Base-by-base conservation (phyloP, 2,797 vertebrate species). In the Peromyscus attwateri region DNA sequence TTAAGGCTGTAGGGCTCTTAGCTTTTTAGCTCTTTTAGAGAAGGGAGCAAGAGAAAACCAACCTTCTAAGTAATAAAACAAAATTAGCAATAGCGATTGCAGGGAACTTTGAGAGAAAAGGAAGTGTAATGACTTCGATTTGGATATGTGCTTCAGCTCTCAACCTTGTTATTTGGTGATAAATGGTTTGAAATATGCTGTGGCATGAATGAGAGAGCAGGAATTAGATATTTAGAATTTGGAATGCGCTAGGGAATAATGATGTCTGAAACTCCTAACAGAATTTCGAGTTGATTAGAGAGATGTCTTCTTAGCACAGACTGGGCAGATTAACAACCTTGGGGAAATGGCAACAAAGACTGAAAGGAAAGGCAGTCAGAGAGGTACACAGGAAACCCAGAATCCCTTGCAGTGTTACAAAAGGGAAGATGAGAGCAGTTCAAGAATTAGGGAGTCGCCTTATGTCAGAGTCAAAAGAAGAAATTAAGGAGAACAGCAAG, bases 61-160 rank as follows among this genome's bases (percentile, higher is more conserved):
- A 46, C 10, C 37, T 89, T 95, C 68, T 82, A 89, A 95, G 46
- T 76, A 94, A 29, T 82, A 68, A 91, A 23, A 77, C 91, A 40
- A 95, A 92, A 94, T 95, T 91, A 93, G 73, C 76, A 82, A 11
- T 81, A 73, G 73, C 8, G 31, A 93, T 81, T 80, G 31, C 77
- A 96, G 62, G 37, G 13, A 70, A 43, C 82, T 89, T 92, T 40
- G 29, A 19, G 29, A 79, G 37, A 55, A 70, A 66, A 70, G 60
- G 62, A 91, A 71, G 57, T 43, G 37, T 89, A 94, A 89, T 83
- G 83, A 89, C 75, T 96, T 97, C 55, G 68, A 60, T 96, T 90
- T 95, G 89, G 73, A n/a, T 92, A 52, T 55, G 34, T 77, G 90
- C 83, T 95, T 95, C 43, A 95, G 68, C 43, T 66, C 23, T 93